Percentiles rank a stretch among this genome's conserved stretches.
Evolutionary conservation across 2,113 vertebrate genomes (phyloP).

Genomic region (Proteles cristata): DNA sequence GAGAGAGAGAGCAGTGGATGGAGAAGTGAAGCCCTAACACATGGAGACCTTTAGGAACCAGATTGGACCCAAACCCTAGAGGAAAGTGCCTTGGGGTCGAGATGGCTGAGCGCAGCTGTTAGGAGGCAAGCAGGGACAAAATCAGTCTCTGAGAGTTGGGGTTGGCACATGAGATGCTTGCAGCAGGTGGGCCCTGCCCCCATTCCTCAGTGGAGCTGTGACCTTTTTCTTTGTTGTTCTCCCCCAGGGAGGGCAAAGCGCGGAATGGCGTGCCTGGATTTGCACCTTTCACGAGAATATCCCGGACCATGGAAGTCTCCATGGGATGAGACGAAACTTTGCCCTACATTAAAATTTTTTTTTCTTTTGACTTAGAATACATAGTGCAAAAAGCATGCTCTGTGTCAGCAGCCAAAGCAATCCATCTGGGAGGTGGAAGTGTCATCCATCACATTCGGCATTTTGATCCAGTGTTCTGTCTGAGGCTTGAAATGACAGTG

Average conservation of each 20-base stretch:
- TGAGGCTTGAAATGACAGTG: slow-evolving; percentile 28
- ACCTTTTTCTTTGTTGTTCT: neutral
- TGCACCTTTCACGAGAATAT: neutral
- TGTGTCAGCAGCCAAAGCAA: neutral
- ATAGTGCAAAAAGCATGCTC: slow-evolving; percentile 19
- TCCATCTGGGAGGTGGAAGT: neutral
- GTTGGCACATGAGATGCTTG: neutral
- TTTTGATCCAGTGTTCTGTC: neutral
- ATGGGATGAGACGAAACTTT: neutral
- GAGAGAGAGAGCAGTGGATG: fast-evolving
- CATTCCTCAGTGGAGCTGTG: too few relatives aligned
- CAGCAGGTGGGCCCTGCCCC: fast-evolving
- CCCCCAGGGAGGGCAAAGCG: neutral
- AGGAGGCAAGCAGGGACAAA: neutral
- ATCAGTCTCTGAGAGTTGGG: neutral
- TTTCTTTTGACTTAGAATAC: neutral
- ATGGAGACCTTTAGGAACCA: neutral
- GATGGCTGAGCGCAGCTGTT: neutral
- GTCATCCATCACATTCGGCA: neutral
- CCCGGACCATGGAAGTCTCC: neutral
- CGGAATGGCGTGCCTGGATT: neutral
- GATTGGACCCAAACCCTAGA: fast-evolving
- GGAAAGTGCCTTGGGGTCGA: neutral
- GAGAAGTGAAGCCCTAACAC: neutral
- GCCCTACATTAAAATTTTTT: neutral